Percentiles rank a stretch among this genome's conserved stretches.
These are phyloP conservation scores for Drosophila sucinea DNA, from an alignment of 1,140 invertebrate genomes.

Conservation along the genomic window DNA sequence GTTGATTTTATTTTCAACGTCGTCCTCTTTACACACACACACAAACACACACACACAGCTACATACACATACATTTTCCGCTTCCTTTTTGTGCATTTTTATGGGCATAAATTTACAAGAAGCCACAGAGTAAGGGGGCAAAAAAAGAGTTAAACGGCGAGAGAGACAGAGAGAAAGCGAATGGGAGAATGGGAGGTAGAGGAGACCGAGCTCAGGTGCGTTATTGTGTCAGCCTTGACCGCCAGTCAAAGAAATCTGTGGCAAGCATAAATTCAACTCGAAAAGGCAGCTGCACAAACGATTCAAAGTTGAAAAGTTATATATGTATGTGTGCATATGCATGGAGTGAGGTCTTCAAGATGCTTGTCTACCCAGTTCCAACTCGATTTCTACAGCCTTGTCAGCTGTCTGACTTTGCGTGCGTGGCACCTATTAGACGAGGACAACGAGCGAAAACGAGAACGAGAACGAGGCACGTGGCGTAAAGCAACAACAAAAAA, in stretches of 20 bases:
- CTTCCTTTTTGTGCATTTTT: constrained; percentile 76
- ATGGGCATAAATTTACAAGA: constrained; percentile 79
- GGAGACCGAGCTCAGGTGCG: constrained; percentile 47
- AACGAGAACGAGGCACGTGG: constrained; percentile 55
- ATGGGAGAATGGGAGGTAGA: not conserved
- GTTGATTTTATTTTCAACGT: constrained; percentile 79
- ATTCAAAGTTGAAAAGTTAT: constrained; percentile 64
- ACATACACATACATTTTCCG: constrained; percentile 66
- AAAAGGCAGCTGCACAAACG: constrained; percentile 45
- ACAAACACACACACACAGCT: constrained; percentile 25
- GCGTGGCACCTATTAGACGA: constrained; percentile 58
- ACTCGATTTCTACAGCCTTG: constrained; percentile 24
- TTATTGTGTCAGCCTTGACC: constrained; percentile 73
- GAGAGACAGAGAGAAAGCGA: not conserved
- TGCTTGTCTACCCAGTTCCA: constrained; percentile 61
- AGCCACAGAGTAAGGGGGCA: constrained; percentile 30
- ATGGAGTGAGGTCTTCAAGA: constrained; percentile 63
- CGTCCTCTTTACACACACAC: constrained; percentile 68
- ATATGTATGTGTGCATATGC: constrained; percentile 52
- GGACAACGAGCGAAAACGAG: constrained; percentile 43
- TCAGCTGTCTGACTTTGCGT: constrained; percentile 53
- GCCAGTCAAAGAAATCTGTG: constrained; percentile 60
- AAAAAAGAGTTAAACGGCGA: too few species aligned
- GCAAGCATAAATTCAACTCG: constrained; percentile 60
- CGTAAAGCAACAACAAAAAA: constrained; percentile 17